Evolutionary conservation across 2,113 vertebrate genomes (phyloP).

Genomic region (Phylloscopus trochilus): DNA sequence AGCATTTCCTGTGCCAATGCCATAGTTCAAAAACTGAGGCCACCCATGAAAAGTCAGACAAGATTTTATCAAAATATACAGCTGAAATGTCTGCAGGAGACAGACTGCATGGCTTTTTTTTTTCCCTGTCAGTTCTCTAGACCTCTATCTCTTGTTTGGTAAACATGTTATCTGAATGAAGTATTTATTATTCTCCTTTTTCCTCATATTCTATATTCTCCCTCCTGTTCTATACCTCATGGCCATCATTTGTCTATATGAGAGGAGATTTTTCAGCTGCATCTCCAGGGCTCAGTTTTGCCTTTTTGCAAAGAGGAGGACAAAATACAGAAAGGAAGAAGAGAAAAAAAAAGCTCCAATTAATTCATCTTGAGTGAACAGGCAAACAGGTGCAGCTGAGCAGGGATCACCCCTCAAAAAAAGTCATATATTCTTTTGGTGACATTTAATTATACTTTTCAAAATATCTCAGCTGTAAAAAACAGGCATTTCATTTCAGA

Average conservation of each 20-base stretch:
- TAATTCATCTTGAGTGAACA: not conserved
- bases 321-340: not conserved
- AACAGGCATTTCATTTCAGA: constrained; percentile 2
- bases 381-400: not conserved
- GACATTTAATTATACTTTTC: constrained; percentile 13
- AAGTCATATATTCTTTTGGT: not conserved
- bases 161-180: not conserved
- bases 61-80: not conserved
- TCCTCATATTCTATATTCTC: not conserved
- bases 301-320: not conserved
- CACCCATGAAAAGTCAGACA: not conserved
- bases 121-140: not conserved
- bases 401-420: not conserved
- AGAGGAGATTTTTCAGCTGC: not conserved
- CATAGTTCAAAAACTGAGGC: not conserved
- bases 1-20: not conserved
- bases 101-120: not conserved
- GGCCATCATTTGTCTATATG: not conserved
- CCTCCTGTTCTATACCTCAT: not conserved
- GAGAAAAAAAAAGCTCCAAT: not conserved
- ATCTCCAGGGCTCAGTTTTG: not conserved
- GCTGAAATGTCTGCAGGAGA: not conserved
- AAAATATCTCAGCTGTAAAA: constrained; percentile 16
- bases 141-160: not conserved
- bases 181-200: not conserved